Conservation (phyloP, 2,113 vertebrate genomes). For the Rostratula benghalensis region DNA sequence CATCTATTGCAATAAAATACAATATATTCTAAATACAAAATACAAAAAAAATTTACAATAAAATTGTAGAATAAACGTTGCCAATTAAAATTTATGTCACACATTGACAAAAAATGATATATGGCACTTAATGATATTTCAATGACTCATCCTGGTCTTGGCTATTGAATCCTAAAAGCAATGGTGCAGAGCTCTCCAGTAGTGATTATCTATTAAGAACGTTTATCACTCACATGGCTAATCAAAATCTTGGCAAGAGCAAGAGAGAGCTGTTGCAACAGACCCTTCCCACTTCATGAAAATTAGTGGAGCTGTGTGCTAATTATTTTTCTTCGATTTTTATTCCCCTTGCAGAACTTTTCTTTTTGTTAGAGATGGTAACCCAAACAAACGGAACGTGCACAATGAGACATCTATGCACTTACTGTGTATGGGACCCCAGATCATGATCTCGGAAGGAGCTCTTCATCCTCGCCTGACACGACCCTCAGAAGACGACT, state of each 20-base stretch:
- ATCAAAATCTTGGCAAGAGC: not conserved
- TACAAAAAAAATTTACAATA: no score
- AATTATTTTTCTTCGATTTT: not conserved
- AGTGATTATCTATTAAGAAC: not conserved
- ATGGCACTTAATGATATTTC: not conserved
- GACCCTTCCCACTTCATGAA: not conserved
- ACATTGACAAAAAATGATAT: not conserved
- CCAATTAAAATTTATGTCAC: not conserved
- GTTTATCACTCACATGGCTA: not conserved
- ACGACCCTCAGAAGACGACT: slow-evolving; percentile 87
- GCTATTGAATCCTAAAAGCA: not conserved
- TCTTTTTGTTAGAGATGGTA: slow-evolving; percentile 93
- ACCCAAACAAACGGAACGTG: slow-evolving; percentile 97
- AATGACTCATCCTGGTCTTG: not conserved
- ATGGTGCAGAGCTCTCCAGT: not conserved
- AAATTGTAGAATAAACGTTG: not conserved
- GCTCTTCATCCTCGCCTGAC: slow-evolving; percentile 89
- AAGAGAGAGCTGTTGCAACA: not conserved
- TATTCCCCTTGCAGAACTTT: slow-evolving; percentile 82
- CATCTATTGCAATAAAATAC: not conserved
- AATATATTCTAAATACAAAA: not conserved
- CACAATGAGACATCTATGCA: slow-evolving; percentile 97
- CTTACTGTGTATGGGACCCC: slow-evolving; percentile 96
- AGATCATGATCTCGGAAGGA: slow-evolving; percentile 91
- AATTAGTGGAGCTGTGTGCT: not conserved